These are phyloP conservation scores for Malacoctenus gilli DNA, from an alignment of 2,797 vertebrate genomes.

Conservation along the genomic window DNA sequence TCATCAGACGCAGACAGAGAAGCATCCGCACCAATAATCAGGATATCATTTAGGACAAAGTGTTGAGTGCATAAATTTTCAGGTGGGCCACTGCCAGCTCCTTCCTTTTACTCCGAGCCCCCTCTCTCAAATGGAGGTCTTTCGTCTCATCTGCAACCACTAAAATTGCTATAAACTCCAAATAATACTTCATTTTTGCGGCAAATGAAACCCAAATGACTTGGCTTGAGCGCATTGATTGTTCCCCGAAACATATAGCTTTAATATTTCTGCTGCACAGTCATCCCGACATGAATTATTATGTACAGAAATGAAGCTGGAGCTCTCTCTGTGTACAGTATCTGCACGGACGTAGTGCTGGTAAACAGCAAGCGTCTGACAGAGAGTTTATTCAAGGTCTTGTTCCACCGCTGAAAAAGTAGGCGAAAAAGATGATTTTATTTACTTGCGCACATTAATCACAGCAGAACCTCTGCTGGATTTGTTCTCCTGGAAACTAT, in stretches of 20 bases:
- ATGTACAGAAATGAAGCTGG: slow-evolving; percentile 11
- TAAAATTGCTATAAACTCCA: not conserved
- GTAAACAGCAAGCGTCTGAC: no score
- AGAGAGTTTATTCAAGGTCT: slow-evolving; percentile 65
- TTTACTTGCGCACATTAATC: no score
- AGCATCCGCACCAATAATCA: not conserved
- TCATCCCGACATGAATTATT: slow-evolving; percentile 5
- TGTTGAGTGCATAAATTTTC: not conserved
- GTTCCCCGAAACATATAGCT: not conserved
- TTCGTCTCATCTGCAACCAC: slow-evolving; percentile 1
- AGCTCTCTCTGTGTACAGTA: slow-evolving; percentile 32
- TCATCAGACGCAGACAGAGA: not conserved
- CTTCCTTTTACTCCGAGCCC: not conserved
- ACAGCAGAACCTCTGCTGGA: no score
- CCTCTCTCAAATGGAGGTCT: not conserved
- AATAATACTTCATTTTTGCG: not conserved
- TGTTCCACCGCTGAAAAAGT: slow-evolving; percentile 42
- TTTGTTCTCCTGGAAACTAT: no score
- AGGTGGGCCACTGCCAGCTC: not conserved
- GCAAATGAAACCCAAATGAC: not conserved
- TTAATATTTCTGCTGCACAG: slow-evolving; percentile 8
- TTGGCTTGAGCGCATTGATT: not conserved
- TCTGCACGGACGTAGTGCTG: slow-evolving; percentile 23
- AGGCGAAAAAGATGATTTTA: slow-evolving; percentile 56
- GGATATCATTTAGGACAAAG: not conserved